Evolutionary conservation across 2,113 vertebrate genomes (phyloP).

Genomic region (Psophia crepitans): DNA sequence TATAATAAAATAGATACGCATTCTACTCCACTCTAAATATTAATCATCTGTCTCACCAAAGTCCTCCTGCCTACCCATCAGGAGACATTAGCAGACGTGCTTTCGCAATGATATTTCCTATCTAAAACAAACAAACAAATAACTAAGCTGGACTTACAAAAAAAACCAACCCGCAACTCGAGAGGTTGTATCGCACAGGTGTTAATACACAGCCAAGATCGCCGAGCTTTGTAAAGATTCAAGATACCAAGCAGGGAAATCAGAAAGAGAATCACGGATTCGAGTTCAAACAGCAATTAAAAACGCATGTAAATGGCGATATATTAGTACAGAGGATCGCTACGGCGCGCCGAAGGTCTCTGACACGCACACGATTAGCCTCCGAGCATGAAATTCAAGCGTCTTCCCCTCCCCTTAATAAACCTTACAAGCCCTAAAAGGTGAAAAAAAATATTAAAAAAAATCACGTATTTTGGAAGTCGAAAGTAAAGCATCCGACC

Average conservation of each 20-base stretch:
- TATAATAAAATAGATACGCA: too few species aligned
- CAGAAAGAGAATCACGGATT: neutral
- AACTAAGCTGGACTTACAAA: neutral
- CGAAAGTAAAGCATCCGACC: neutral
- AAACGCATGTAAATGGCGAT: neutral
- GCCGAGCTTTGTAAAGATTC: neutral
- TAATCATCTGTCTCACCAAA: neutral
- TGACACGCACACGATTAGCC: neutral
- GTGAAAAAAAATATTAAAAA: neutral
- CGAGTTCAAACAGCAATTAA: neutral
- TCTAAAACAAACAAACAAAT: neutral
- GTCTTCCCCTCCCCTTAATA: neutral
- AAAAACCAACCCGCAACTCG: accelerated
- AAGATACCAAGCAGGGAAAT: neutral
- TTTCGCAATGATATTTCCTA: neutral
- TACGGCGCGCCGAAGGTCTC: accelerated
- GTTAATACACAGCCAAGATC: neutral
- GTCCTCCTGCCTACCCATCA: neutral
- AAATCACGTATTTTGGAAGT: accelerated
- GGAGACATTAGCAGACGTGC: neutral
- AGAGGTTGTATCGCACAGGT: neutral
- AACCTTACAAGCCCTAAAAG: neutral
- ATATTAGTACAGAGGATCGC: neutral
- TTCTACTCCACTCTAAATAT: neutral
- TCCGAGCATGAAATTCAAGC: neutral